Conservation (phyloP, 2,888 invertebrate genomes). For the Xiphydria camelus region DNA sequence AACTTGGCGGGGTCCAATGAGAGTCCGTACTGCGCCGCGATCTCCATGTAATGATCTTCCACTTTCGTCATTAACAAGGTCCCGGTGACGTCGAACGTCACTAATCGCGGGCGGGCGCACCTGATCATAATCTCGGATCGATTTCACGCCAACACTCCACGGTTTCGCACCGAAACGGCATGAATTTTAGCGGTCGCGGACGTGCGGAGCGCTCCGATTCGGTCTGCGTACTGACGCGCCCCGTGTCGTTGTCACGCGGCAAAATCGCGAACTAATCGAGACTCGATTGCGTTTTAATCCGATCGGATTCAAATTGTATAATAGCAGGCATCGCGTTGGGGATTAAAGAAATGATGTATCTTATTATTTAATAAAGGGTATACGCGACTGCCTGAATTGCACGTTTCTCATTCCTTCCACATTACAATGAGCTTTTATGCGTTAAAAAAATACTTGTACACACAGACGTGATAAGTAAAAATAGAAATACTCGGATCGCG, state of each 20-base stretch:
- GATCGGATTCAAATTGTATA: too few relatives aligned
- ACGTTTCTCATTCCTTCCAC: too few relatives aligned
- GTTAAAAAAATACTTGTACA: too few relatives aligned
- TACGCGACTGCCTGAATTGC: too few relatives aligned
- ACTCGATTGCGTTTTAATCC: too few relatives aligned
- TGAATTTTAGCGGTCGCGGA: too few relatives aligned
- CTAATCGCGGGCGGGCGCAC: slow-evolving; percentile 62
- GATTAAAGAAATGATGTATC: too few relatives aligned
- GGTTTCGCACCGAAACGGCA: neutral
- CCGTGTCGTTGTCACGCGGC: neutral
- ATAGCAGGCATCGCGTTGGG: too few relatives aligned
- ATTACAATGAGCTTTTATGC: too few relatives aligned
- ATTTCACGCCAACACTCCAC: neutral
- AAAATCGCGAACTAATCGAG: neutral
- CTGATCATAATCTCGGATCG: slow-evolving; percentile 47
- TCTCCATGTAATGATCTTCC: slow-evolving; percentile 67
- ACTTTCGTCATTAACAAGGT: slow-evolving; percentile 66
- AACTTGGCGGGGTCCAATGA: slow-evolving; percentile 63
- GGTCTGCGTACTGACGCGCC: neutral
- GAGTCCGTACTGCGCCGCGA: slow-evolving; percentile 73
- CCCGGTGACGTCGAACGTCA: slow-evolving; percentile 89
- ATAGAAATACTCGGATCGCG: slow-evolving; percentile 2
- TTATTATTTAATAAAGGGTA: too few relatives aligned
- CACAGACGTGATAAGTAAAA: slow-evolving; percentile 4
- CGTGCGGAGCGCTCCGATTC: neutral